phyloP scores from a whole-genome alignment of 53 echinoderm and acorn worm species.

The Paracentrotus lividus region DNA sequence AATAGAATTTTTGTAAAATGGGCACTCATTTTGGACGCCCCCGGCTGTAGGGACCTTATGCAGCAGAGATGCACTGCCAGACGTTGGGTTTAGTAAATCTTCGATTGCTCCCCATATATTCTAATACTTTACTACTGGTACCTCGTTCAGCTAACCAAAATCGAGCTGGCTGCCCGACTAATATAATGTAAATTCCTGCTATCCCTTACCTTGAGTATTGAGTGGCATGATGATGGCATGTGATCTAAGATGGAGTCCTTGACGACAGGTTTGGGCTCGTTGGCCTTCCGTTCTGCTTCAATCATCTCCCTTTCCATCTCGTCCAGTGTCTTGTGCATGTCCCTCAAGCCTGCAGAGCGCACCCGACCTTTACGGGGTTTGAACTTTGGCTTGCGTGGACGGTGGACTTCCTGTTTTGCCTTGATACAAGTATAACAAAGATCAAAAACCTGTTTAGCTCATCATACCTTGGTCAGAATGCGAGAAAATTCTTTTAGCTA shows the following conservation, averaged over 20 bases:
- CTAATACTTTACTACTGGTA: no score
- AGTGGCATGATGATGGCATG: slow-evolving; percentile 99
- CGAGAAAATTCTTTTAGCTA: neutral
- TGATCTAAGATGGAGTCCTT: slow-evolving; percentile 81
- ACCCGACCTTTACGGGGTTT: slow-evolving; percentile 92
- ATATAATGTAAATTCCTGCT: neutral
- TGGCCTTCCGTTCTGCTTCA: slow-evolving; percentile 72
- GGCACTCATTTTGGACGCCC: no score
- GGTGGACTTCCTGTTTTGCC: slow-evolving; percentile 18
- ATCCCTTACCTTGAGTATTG: slow-evolving; percentile 92
- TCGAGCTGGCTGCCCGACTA: no score
- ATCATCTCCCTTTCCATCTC: slow-evolving; percentile 87
- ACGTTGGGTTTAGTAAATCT: no score
- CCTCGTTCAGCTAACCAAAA: no score
- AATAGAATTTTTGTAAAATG: no score
- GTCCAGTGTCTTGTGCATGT: slow-evolving; percentile 88
- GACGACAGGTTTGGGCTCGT: slow-evolving; percentile 67
- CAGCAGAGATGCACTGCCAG: no score
- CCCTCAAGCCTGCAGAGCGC: slow-evolving; percentile 87
- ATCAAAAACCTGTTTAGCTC: neutral
- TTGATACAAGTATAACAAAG: neutral
- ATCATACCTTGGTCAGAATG: neutral
- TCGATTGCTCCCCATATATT: no score
- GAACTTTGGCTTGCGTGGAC: slow-evolving; percentile 80
- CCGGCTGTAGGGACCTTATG: no score